Base-by-base conservation (phyloP, 2,797 vertebrate species). In the Tokudaia muenninki region DNA sequence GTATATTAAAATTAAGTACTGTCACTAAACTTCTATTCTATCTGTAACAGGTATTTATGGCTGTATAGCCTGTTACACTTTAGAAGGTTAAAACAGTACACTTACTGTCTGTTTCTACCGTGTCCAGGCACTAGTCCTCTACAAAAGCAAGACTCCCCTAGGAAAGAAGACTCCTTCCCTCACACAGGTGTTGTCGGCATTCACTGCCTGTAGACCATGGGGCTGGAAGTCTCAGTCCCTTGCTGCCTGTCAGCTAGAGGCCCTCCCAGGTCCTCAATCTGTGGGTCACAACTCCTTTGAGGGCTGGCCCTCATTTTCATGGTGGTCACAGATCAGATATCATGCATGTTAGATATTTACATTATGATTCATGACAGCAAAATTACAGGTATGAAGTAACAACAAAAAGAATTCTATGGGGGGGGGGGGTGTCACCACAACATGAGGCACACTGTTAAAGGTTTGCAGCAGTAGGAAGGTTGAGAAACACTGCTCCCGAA, bases 31-130 rank as follows among this genome's bases (percentile, higher is more conserved):
- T 95, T 87, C 57, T 22, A 29, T 95, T 87, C 57, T 22, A 29
- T 89, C 78, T 86, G 12, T 86, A 31, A 72, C 82, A 55, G 10
- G 72, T 80, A 84, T 37, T 37, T 91, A 31, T 78, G 55, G 6
- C 55, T 79, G 1, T 79, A 7, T 74, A 87, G 75, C 75, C 13
- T 41, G 29, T 59, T 77, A 92, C 63, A 77, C 59, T 50, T n/a
- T 52, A 92, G 31, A 89, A 52, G n/a, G 13, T 86, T 94, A 74
- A 96, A 79, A 77, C 37, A 92, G 31, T 75, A 72, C 7, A 24
- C 41, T 65, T 44, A 61, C 29, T 84, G 9, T 89, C 61, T 86
- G 86, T 67, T 78, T 91, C 52, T 34, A 0, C 22, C 47, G 67
- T 77, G 29, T 74, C 72, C 29, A 88, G 17, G 44, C 50, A 52